Conservation (phyloP, 2,888 invertebrate genomes). For the Pristionchus entomophagus region DNA sequence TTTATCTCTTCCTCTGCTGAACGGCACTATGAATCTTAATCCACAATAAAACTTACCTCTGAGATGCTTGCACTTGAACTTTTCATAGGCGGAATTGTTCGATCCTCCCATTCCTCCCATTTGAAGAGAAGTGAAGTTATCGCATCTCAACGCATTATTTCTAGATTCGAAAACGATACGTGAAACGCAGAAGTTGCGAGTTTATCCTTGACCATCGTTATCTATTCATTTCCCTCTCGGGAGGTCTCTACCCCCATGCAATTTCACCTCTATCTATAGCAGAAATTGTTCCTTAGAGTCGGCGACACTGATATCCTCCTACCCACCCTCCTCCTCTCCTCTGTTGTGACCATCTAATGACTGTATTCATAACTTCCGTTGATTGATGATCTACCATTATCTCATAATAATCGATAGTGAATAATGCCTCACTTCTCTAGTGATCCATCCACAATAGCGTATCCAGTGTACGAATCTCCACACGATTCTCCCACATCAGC, state of each 20-base stretch:
- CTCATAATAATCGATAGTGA: too few species aligned
- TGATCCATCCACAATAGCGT: constrained; percentile 12
- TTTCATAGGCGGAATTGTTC: neutral
- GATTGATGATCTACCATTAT: too few species aligned
- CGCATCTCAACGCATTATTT: constrained; percentile 7
- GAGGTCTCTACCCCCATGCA: neutral
- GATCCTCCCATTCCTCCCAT: constrained; percentile 26
- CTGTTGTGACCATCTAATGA: too few species aligned
- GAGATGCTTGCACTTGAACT: constrained; percentile 18
- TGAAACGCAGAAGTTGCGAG: neutral
- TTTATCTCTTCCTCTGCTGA: too few species aligned
- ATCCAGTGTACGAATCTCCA: constrained; percentile 40
- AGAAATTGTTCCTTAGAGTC: too few species aligned
- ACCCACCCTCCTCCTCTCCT: too few species aligned
- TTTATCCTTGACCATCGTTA: neutral
- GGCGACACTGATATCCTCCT: too few species aligned
- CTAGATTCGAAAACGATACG: neutral
- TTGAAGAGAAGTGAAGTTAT: constrained; percentile 17
- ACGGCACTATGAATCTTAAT: neutral
- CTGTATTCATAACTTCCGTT: too few species aligned
- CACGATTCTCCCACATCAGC: constrained; percentile 31
- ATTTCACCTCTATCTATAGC: neutral
- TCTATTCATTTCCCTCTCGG: neutral
- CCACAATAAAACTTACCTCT: neutral
- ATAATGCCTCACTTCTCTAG: neutral